Evolutionary conservation across 2,888 invertebrate genomes (phyloP).

Genomic region (Dicyrtoma fusca): DNA sequence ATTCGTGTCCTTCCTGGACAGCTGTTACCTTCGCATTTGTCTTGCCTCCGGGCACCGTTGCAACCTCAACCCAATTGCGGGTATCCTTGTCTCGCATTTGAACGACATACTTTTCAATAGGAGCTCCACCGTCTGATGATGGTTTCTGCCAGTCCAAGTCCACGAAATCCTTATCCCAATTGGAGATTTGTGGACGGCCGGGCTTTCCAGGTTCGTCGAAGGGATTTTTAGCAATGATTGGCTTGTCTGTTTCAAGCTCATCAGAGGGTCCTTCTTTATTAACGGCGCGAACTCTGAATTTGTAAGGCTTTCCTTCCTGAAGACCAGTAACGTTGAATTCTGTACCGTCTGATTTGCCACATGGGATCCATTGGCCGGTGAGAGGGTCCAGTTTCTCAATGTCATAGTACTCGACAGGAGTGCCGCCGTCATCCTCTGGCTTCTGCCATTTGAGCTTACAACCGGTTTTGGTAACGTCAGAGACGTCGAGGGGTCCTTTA

Average conservation of each 20-base stretch:
- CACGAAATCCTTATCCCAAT: constrained; percentile 97
- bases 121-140: constrained; percentile 84
- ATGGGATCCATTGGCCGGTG: constrained; percentile 91
- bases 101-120: constrained; percentile 91
- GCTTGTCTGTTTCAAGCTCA: constrained; percentile 88
- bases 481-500: constrained; percentile 66
- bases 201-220: constrained; percentile 85
- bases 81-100: constrained; percentile 83
- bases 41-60: constrained; percentile 68
- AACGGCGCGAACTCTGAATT: constrained; percentile 95
- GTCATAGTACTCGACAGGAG: constrained; percentile 90
- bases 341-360: constrained; percentile 80
- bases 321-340: constrained; percentile 82
- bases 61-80: constrained; percentile 81
- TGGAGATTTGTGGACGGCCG: constrained; percentile 82
- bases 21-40: constrained; percentile 76
- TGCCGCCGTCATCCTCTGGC: constrained; percentile 81
- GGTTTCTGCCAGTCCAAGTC: constrained; percentile 78
- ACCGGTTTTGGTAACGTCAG: constrained; percentile 87
- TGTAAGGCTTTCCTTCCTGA: constrained; percentile 94
- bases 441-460: constrained; percentile 87
- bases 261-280: constrained; percentile 99
- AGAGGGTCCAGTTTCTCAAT: constrained; percentile 92
- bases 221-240: constrained; percentile 98
- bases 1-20: constrained; percentile 88